Base-by-base conservation (phyloP, 2,888 invertebrate species). In the Brachylomia viminalis region DNA sequence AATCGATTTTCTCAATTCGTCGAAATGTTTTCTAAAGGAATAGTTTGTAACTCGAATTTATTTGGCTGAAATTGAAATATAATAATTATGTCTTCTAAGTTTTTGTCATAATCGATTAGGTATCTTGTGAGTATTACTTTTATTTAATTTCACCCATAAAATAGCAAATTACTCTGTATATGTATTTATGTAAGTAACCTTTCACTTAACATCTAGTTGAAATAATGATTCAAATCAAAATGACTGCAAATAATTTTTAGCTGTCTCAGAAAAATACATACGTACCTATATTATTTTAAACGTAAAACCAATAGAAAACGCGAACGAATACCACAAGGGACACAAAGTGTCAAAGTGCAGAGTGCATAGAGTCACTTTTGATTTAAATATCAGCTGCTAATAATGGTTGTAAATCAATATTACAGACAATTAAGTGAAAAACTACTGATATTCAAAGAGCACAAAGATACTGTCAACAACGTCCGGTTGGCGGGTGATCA, bases 281-380 rank as follows among this genome's bases (percentile, higher is more conserved):
- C 1, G 15, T 66, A n/a, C n/a, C n/a, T n/a, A n/a, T n/a, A n/a
- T n/a, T n/a, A 56, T 56, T 75, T n/a, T 6, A 33, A 69, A 58
- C 15, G 0, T n/a, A 58, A 38, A 52, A 64, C 2, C 1, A 30
- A 76, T 17, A 67, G 17, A 67, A 74, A 87, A 85, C 87, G 86
- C 87, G 80, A 87, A 85, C 86, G 70, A 56, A 68, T 69, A 68
- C 79, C 80, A 85, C 86, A 79, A 76, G 72, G 62, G 80, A 82
- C 84, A 85, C 81, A 13, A 64, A 64, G 83, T 81, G 83, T 80
- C 81, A 58, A 68, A 87, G 85, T 86, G 85, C 79, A 77, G 82
- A 80, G 83, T 77, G 75, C 85, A 77, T 76, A 87, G 70, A 74
- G 61, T 71, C 82, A 81, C 72, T 54, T 70, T 1, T 23, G 8